phyloP scores from a whole-genome alignment of 2,113 vertebrate genomes.

The Pachycephala philippinensis region DNA sequence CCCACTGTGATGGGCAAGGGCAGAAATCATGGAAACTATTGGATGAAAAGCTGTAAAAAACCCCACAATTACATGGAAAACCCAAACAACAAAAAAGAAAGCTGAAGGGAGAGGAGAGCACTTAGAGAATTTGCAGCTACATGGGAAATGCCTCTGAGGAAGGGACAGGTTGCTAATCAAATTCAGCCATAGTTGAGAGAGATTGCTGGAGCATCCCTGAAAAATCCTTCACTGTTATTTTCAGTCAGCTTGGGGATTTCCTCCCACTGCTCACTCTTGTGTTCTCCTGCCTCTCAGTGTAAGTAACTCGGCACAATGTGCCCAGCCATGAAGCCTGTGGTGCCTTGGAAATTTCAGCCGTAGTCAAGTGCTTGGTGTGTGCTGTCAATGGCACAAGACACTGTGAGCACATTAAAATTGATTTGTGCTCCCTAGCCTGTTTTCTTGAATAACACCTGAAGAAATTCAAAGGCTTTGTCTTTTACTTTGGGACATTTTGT shows the following conservation, averaged over 20 bases:
- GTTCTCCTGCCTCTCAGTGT: neutral
- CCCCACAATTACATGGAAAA: neutral
- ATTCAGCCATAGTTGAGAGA: neutral
- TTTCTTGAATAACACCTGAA: neutral
- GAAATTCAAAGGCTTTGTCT: neutral
- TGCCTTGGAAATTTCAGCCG: neutral
- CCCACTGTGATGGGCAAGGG: neutral
- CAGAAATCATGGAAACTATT: neutral
- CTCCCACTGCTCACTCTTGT: neutral
- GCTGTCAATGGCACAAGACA: neutral
- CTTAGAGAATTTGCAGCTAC: neutral
- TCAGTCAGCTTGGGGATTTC: neutral
- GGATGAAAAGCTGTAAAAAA: neutral
- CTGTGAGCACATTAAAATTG: neutral
- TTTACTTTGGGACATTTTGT: neutral
- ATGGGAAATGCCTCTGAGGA: neutral
- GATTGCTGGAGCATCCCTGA: neutral
- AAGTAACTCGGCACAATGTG: neutral
- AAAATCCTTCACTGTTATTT: neutral
- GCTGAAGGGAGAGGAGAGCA: neutral
- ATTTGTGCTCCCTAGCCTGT: neutral
- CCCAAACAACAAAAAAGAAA: neutral
- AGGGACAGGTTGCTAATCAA: neutral
- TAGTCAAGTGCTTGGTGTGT: neutral
- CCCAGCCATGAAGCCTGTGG: neutral